A percentile compares a stretch with the other conserved stretches of the same genome.
Conservation (phyloP, 2,888 invertebrate genomes). For the Eristalinus aeneus region DNA sequence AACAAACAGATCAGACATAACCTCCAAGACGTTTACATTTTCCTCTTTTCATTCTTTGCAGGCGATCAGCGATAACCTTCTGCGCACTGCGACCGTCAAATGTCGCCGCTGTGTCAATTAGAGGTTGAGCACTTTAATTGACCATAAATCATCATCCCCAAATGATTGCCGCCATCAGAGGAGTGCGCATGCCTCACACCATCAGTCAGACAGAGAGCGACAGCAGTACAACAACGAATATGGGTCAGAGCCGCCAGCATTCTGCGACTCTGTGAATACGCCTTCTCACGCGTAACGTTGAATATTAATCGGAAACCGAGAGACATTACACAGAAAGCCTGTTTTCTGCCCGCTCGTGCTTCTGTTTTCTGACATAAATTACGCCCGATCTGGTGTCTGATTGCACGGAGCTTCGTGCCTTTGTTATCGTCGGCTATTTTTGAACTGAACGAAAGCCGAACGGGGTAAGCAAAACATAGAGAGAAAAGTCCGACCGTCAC, state of each 20-base stretch:
- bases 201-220: slow-evolving; percentile 20
- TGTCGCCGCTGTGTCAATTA: slow-evolving; percentile 49
- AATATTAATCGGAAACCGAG: slow-evolving; percentile 47
- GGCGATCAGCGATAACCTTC: slow-evolving; percentile 41
- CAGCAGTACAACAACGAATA: slow-evolving; percentile 33
- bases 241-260: slow-evolving; percentile 56
- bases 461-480: slow-evolving; percentile 11
- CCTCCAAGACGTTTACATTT: not conserved
- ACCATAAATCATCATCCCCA: slow-evolving; percentile 50
- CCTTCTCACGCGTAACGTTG: slow-evolving; percentile 16
- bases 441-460: slow-evolving; percentile 29
- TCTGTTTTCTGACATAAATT: slow-evolving; percentile 54
- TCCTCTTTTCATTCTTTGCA: slow-evolving; percentile 41
- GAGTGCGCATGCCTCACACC: not conserved
- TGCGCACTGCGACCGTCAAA: slow-evolving; percentile 15
- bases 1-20: slow-evolving; percentile 14
- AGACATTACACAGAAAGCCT: slow-evolving; percentile 25
- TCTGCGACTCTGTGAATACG: not conserved
- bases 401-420: slow-evolving; percentile 58
- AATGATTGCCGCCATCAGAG: slow-evolving; percentile 46
- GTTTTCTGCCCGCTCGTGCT: slow-evolving; percentile 18
- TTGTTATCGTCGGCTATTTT: slow-evolving; percentile 58
- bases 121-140: slow-evolving; percentile 34
- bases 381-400: slow-evolving; percentile 65
- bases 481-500: not conserved